phyloP scores from a whole-genome alignment of 2,888 invertebrate species.

The Harpalus rubripes region DNA sequence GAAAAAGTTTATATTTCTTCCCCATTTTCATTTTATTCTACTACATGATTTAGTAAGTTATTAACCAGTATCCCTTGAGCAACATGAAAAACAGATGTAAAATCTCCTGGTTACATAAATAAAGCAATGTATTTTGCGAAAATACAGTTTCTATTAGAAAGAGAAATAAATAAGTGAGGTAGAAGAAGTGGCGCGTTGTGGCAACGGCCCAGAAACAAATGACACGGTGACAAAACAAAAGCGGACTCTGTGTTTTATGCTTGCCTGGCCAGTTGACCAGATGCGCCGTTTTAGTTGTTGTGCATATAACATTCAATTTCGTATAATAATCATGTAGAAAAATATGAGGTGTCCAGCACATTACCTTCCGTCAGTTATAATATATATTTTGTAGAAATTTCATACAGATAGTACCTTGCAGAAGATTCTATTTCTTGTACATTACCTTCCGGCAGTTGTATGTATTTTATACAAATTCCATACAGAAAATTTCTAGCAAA shows the following conservation, averaged over 20 bases:
- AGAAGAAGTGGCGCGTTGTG: background rate
- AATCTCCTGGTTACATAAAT: background rate
- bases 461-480: no score
- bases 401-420: no score
- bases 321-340: no score
- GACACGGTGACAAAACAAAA: conserved; percentile 36
- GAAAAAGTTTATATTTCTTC: no score
- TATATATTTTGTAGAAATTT: no score
- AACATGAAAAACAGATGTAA: background rate
- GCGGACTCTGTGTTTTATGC: conserved; percentile 26
- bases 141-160: background rate
- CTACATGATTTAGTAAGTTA: background rate
- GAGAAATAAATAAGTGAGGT: conserved; percentile 3
- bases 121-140: background rate
- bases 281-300: no score
- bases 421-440: no score
- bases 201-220: conserved; percentile 19
- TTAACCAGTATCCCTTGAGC: background rate
- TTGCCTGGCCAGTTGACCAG: background rate
- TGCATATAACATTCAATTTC: no score
- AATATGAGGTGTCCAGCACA: no score
- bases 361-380: no score
- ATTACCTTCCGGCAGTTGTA: no score
- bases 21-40: background rate
- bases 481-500: no score